Base-by-base conservation (phyloP, 2,113 vertebrate genomes). In the Cynopterus brachyotis region DNA sequence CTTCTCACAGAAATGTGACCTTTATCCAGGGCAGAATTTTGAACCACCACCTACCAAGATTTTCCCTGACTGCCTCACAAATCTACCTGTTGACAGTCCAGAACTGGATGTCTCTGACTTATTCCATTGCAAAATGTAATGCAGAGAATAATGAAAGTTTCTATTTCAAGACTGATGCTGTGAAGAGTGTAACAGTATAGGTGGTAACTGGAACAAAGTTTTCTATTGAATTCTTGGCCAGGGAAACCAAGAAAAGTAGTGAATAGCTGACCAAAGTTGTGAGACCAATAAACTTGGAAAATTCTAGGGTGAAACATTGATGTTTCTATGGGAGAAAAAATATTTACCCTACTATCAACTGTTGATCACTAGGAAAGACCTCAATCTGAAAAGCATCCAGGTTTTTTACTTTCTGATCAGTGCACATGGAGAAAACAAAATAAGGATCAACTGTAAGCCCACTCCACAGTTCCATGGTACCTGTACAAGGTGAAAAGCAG, bases 321-420 rank as follows among this genome's bases (percentile, higher is more conserved):
- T 4, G 98, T 99, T 96, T 93, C 98, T 0, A 89, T 99, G 99
- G 99, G 97, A 98, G 97, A n/a, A 97, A 4, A 98, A 98, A 97
- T n/a, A 55, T 80, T 10, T 8, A 89, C 1, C 87, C 98, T 11
- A 60, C 97, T 0, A 64, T 99, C 50, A 92, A 98, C 19, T 99
- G 99, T 96, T 13, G 10, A 10, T 0, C 55, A 7, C 0, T 2
- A 2, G 12, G 0, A 37, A 87, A 64, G 98, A 0, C 0, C 1
- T 0, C 3, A 9, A 0, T 96, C 0, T 66, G 57, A 98, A 92
- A 90, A 96, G 96, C 98, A 98, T 97, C 97, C 98, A 69, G 98
- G 98, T 45, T 98, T 99, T 95, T 98, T 98, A 88, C 99, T 85
- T 98, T 99, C 94, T 98, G 98, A 82, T 0, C 0, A 8, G 3